Evolutionary conservation across 2,113 vertebrate genomes (phyloP).

Genomic region (Castor canadensis): DNA sequence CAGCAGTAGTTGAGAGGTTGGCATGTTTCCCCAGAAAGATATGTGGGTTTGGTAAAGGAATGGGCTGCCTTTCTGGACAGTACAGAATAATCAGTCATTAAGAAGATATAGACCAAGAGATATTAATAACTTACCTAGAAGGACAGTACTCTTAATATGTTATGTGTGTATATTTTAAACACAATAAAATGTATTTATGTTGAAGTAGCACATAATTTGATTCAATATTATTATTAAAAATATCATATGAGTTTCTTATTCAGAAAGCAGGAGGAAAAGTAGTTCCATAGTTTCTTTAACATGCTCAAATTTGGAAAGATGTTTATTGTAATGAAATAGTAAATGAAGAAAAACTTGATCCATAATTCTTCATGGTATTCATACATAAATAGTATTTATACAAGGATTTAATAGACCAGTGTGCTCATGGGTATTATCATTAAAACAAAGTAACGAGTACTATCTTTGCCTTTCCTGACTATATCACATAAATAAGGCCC

Average conservation of each 20-base stretch:
- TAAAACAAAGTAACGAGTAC: neutral
- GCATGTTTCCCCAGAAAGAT: neutral
- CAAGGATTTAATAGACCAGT: neutral
- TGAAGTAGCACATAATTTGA: neutral
- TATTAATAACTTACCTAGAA: neutral
- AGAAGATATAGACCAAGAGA: neutral
- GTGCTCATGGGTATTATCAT: rapidly evolving
- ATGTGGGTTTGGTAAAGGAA: neutral
- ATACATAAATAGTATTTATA: neutral
- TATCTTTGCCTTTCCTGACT: neutral
- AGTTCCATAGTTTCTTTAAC: neutral
- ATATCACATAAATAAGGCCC: neutral
- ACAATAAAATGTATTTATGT: neutral
- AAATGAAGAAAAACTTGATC: neutral
- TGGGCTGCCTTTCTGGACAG: neutral
- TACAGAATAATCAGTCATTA: neutral
- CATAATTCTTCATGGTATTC: neutral
- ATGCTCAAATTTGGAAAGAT: neutral
- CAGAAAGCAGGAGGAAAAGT: neutral
- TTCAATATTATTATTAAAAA: neutral
- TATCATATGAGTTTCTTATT: neutral
- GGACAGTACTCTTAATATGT: neutral
- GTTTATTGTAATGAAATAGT: neutral
- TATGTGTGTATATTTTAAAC: neutral
- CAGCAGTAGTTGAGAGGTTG: neutral